Evolutionary conservation across 2,113 vertebrate genomes (phyloP).

Genomic region (Hippolais icterina): DNA sequence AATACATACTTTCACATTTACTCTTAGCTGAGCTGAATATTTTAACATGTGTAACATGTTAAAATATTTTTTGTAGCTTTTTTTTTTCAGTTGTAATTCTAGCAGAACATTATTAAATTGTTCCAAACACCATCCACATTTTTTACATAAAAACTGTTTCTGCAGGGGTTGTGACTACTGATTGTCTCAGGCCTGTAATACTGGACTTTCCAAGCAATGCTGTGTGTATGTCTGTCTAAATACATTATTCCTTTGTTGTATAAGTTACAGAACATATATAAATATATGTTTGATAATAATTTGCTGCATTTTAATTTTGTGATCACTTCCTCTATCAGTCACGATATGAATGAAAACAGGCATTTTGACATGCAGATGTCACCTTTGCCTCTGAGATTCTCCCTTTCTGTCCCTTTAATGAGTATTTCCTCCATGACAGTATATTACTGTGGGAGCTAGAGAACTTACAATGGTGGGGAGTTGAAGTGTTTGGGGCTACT

Average conservation of each 20-base stretch:
- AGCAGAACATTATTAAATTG: not conserved
- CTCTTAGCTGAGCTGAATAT: not conserved
- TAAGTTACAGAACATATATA: not conserved
- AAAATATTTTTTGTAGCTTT: not conserved
- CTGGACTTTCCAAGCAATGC: not conserved
- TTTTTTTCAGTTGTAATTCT: not conserved
- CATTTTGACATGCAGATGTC: not conserved
- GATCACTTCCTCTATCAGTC: not conserved
- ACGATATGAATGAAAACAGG: not conserved
- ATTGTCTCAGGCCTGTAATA: not conserved
- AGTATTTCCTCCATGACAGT: not conserved
- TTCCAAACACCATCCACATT: not conserved
- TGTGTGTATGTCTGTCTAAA: not conserved
- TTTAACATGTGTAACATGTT: not conserved
- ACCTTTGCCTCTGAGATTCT: not conserved
- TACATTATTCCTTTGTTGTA: not conserved
- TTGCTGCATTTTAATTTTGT: not conserved
- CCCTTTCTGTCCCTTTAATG: not conserved
- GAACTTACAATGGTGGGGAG: fast-evolving
- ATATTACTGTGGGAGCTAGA: not conserved
- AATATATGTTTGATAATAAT: too few species aligned
- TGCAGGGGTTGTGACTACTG: not conserved
- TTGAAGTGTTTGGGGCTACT: not conserved
- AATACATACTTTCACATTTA: not conserved
- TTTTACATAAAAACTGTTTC: not conserved